Conservation (phyloP, 1,140 invertebrate species). For the Arctopsyche grandis region DNA sequence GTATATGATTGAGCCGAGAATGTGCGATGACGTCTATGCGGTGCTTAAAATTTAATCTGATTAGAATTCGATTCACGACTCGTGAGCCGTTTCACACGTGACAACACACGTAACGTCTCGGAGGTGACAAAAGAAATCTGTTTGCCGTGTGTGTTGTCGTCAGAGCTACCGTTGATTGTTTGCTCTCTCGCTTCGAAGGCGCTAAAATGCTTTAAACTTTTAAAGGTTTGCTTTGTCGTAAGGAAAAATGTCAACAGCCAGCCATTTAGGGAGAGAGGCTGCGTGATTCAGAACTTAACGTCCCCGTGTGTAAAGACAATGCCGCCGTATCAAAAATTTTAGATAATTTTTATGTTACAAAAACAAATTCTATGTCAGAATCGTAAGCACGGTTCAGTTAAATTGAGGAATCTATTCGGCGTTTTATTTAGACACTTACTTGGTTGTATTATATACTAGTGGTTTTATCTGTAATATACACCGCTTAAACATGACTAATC, state of each 20-base stretch:
- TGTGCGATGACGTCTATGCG: not conserved
- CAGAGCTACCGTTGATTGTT: constrained; percentile 10
- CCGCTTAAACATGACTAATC: too few species aligned
- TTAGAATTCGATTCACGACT: not conserved
- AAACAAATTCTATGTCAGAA: not conserved
- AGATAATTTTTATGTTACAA: not conserved
- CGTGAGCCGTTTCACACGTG: constrained; percentile 27
- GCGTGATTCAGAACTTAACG: constrained; percentile 37
- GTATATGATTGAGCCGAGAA: not conserved
- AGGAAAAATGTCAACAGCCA: constrained; percentile 31
- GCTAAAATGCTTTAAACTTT: constrained; percentile 42
- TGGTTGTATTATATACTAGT: too few species aligned
- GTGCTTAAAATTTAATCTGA: not conserved
- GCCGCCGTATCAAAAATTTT: not conserved
- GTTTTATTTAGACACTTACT: too few species aligned
- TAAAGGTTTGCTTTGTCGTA: constrained; percentile 42
- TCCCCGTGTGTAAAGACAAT: not conserved
- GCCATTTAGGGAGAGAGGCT: constrained; percentile 26
- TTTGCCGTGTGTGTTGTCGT: constrained; percentile 22
- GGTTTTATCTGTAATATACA: too few species aligned
- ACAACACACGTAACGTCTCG: constrained; percentile 18
- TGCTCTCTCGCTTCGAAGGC: constrained; percentile 27
- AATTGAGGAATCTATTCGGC: too few species aligned
- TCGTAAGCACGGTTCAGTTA: not conserved
- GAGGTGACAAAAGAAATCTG: constrained; percentile 39